Percentiles rank a stretch among this genome's conserved stretches.
phyloP scores from a whole-genome alignment of 2,113 vertebrate species.

The Vimba vimba region DNA sequence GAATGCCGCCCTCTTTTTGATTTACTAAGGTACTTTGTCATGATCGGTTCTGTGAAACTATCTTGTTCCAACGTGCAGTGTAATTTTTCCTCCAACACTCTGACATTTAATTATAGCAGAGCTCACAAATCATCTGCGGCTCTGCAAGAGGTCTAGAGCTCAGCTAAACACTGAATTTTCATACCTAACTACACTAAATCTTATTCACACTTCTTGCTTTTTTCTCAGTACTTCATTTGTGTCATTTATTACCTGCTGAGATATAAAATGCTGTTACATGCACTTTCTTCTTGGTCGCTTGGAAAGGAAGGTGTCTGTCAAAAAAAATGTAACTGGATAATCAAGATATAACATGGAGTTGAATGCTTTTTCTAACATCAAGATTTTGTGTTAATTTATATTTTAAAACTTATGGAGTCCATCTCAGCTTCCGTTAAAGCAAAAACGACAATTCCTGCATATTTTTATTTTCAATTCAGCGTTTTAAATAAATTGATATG shows the following conservation, averaged over 20 bases:
- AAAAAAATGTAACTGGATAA: background rate
- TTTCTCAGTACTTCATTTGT: background rate
- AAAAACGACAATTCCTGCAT: background rate
- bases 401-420: background rate
- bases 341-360: background rate
- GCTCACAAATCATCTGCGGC: slow-evolving; percentile 27
- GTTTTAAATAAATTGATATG: background rate
- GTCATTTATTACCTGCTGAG: background rate
- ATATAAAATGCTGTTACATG: background rate
- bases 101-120: slow-evolving; percentile 11
- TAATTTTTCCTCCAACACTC: background rate
- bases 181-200: background rate
- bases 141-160: background rate
- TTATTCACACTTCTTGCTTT: background rate
- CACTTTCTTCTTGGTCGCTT: background rate
- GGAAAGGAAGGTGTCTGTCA: background rate
- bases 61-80: slow-evolving; percentile 19
- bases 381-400: background rate
- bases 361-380: background rate
- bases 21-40: slow-evolving; percentile 4
- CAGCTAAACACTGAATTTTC: background rate
- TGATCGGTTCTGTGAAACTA: background rate
- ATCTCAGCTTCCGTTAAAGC: background rate
- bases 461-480: background rate
- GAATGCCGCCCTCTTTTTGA: slow-evolving; percentile 2